Evolutionary conservation across 2,113 vertebrate genomes (phyloP), one percentile per base, ranked within the genome.

Genomic region (Cepphus grylle): DNA sequence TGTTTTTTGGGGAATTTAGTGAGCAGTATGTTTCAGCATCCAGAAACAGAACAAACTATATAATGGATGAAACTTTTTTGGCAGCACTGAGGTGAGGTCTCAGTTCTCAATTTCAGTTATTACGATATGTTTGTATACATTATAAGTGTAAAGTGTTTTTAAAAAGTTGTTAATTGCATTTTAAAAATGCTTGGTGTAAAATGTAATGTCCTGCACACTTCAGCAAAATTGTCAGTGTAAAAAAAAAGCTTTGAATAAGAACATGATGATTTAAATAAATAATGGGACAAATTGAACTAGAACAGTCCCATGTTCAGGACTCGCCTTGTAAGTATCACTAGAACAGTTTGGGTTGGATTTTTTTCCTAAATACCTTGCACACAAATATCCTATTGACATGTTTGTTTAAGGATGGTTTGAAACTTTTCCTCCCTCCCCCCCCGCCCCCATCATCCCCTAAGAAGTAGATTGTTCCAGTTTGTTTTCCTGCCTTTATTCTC

Each of bases 1-100:
- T 87, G 50, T 93, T 96, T 40, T 55, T 94, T 83, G 77, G 77
- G 86, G 52, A 95, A 84, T 94, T 92, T 38, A 79, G 16, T 73
- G 59, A 36, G 88, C 58, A 65, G 21, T 92, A 23, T 81, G 30
- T 86, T 94, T 95, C 73, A 93, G 38, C 59, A 92, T 95, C 52
- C 53, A 95, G 80, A 95, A 91, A 82, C 15, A 88, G 58, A 78
- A 34, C 56, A 69, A 52, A 56, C 81, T 86, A 30, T 96, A 47
- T 61, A 82, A 38, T 78, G 8, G 74, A 11, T 67, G n/a, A 89
- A 92, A 82, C 74, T 94, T 77, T 6, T 90, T 61, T 43, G 55
- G 65, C 2, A 4, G 8, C 13, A 27, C 9, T 87, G 53, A 76
- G 40, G 34, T 87, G 76, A 84, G 15, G 19, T 81, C 1, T 9